phyloP scores from a whole-genome alignment of 2,113 vertebrate genomes.

The Potamarius usumacintae region DNA sequence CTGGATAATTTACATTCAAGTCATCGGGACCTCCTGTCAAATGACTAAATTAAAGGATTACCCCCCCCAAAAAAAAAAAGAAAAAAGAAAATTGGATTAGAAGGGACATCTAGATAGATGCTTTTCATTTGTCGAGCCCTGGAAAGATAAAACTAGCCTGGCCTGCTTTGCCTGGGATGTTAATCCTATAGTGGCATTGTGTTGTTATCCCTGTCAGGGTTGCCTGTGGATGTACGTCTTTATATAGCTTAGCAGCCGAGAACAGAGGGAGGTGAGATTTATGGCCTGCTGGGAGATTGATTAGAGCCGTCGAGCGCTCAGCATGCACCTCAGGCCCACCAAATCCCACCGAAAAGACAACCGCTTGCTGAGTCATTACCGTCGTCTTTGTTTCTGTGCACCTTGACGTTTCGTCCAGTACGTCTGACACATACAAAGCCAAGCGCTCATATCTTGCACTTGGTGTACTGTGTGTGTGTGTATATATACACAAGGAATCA shows the following conservation, averaged over 20 bases:
- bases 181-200: conserved; percentile 43
- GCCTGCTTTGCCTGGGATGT: conserved; percentile 29
- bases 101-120: conserved; percentile 33
- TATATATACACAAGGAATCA: too few relatives aligned
- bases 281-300: conserved; percentile 58
- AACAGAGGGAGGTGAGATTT: conserved; percentile 50
- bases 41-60: conserved; percentile 38
- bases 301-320: conserved; percentile 50
- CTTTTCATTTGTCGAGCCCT: conserved; percentile 30
- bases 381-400: conserved; percentile 37
- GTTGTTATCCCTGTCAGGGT: conserved; percentile 48
- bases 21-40: conserved; percentile 30
- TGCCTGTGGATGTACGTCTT: conserved; percentile 48
- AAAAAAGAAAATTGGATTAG: conserved; percentile 35
- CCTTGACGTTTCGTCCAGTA: conserved; percentile 7
- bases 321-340: conserved; percentile 46
- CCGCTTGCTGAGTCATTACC: conserved; percentile 48
- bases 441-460: neutral
- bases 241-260: conserved; percentile 40
- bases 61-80: neutral
- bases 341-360: conserved; percentile 46
- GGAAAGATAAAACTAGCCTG: conserved; percentile 36
- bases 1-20: conserved; percentile 17
- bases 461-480: too few relatives aligned
- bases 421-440: neutral